These are phyloP conservation scores for Astyanax mexicanus DNA, from an alignment of 2,797 vertebrate genomes.

Conservation along the genomic window DNA sequence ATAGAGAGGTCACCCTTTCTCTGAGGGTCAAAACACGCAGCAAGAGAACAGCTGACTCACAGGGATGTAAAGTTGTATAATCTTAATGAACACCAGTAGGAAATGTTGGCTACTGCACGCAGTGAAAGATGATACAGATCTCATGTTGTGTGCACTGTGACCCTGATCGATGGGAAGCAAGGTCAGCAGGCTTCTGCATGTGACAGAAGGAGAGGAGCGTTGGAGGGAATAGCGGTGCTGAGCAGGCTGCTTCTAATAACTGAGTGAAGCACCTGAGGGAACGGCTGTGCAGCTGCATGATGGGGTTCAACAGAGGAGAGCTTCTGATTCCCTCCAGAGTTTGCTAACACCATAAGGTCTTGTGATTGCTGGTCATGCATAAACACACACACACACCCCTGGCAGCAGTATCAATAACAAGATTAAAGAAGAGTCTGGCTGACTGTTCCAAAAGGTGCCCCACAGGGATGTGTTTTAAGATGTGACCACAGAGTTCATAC, in stretches of 20 bases:
- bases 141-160: conserved; percentile 57
- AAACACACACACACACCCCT: conserved; percentile 23
- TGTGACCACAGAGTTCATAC: conserved; percentile 12
- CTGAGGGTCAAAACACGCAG: too few relatives aligned
- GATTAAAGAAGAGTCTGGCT: conserved; percentile 31
- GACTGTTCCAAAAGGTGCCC: conserved; percentile 6
- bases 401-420: conserved; percentile 2
- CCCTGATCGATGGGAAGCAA: conserved; percentile 61
- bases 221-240: neutral
- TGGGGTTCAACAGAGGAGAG: conserved; percentile 6
- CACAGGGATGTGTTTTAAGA: neutral
- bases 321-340: neutral
- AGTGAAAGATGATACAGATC: conserved; percentile 61
- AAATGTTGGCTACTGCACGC: conserved; percentile 37
- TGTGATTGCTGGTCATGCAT: conserved; percentile 19
- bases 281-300: neutral
- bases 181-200: conserved; percentile 50
- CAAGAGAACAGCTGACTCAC: neutral
- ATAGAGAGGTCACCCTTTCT: neutral
- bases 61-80: neutral
- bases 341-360: conserved; percentile 13
- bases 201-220: neutral
- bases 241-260: neutral
- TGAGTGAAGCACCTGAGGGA: conserved; percentile 14
- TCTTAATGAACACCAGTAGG: conserved; percentile 29